Evolutionary conservation across 23 tunicate species (phyloP).

Genomic region (Oikopleura albicans): DNA sequence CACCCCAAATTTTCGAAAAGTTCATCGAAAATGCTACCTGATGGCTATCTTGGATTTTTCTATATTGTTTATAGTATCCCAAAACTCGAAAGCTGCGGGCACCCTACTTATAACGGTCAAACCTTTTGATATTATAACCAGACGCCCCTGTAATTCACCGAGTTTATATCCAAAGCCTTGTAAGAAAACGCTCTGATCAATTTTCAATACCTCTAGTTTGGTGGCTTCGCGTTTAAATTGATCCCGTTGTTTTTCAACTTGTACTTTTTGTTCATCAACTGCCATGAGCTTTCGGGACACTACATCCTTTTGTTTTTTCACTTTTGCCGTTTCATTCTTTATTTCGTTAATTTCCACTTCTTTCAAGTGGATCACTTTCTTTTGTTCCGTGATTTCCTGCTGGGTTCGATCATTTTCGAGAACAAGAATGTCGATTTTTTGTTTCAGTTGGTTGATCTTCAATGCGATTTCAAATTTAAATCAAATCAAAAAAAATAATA

Average conservation of each 20-base stretch:
- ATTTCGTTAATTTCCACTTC: neutral
- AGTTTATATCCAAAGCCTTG: no score
- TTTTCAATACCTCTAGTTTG: neutral
- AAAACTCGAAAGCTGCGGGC: no score
- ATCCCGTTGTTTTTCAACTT: neutral
- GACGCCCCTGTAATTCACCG: no score
- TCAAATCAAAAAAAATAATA: no score
- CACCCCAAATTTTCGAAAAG: no score
- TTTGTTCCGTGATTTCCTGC: neutral
- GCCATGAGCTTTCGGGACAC: neutral
- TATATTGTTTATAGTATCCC: no score
- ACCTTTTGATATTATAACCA: no score
- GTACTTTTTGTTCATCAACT: neutral
- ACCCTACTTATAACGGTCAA: no score
- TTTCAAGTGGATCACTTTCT: neutral
- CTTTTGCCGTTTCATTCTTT: neutral
- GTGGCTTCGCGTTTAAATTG: neutral
- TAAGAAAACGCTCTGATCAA: no score
- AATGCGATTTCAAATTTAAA: no score
- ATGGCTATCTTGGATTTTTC: no score
- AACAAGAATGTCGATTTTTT: neutral
- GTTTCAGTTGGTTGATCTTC: neutral
- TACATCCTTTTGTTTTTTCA: neutral
- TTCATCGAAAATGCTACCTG: no score
- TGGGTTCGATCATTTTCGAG: neutral